Conservation (phyloP, 2,888 invertebrate genomes). For the Acanthosoma haemorrhoidale region DNA sequence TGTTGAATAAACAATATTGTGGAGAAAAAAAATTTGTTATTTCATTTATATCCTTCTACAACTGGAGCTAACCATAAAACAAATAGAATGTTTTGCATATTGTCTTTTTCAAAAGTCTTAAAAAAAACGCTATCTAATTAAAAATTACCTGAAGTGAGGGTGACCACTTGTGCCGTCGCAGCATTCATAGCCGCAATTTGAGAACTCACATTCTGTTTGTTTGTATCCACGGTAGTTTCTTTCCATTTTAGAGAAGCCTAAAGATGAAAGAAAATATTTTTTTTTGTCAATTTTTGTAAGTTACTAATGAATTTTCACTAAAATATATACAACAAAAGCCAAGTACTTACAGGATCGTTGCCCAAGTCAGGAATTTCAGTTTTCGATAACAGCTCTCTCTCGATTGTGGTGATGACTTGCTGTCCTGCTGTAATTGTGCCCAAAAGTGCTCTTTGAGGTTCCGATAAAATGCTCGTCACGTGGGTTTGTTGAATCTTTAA, state of each 20-base stretch:
- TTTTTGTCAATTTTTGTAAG: not conserved
- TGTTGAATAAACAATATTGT: too few species aligned
- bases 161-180: slow-evolving; percentile 95
- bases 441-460: slow-evolving; percentile 87
- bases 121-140: too few species aligned
- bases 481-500: slow-evolving; percentile 73
- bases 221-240: slow-evolving; percentile 87
- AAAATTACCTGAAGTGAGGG: slow-evolving; percentile 65
- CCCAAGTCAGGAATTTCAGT: slow-evolving; percentile 69
- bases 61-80: not conserved
- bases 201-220: slow-evolving; percentile 92
- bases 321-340: not conserved
- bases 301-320: not conserved
- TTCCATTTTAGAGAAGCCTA: slow-evolving; percentile 85
- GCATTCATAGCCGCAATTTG: slow-evolving; percentile 99
- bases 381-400: slow-evolving; percentile 63
- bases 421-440: slow-evolving; percentile 86
- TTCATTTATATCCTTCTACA: too few species aligned
- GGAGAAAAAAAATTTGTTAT: too few species aligned
- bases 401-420: slow-evolving; percentile 80
- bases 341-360: slow-evolving; percentile 58
- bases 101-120: too few species aligned
- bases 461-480: slow-evolving; percentile 77
- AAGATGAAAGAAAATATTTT: slow-evolving; percentile 28
- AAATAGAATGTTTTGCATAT: too few species aligned